These are phyloP conservation scores for Penaeus japonicus DNA, from an alignment of 1,140 invertebrate genomes.

Conservation along the genomic window DNA sequence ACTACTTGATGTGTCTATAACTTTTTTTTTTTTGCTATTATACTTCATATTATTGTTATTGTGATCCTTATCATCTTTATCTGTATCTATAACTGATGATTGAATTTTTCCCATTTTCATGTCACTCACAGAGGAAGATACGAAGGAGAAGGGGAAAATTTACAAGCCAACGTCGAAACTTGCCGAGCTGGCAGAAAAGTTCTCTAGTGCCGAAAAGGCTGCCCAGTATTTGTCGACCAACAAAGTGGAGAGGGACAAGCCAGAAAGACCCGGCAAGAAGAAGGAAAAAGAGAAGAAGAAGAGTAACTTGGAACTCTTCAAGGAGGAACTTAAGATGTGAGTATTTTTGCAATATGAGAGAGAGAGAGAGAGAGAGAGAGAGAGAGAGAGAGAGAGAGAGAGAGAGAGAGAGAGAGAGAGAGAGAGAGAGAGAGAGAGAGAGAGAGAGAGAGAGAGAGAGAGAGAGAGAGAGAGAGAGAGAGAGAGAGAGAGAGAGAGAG, in stretches of 20 bases:
- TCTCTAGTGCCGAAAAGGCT: slow-evolving; percentile 75
- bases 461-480: too few relatives aligned
- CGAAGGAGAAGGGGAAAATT: slow-evolving; percentile 86
- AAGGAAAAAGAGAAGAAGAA: slow-evolving; percentile 89
- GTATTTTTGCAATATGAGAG: slow-evolving; percentile 59
- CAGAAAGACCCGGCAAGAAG: slow-evolving; percentile 77
- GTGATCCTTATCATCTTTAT: background rate
- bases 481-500: too few relatives aligned
- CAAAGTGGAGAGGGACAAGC: slow-evolving; percentile 61
- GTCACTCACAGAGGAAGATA: slow-evolving; percentile 78
- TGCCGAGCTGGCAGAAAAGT: slow-evolving; percentile 70
- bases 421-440: too few relatives aligned
- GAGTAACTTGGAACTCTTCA: slow-evolving; percentile 96
- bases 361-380: too few relatives aligned
- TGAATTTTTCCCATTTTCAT: background rate
- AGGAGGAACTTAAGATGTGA: slow-evolving; percentile 90
- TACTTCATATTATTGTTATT: background rate
- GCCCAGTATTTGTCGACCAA: slow-evolving; percentile 71
- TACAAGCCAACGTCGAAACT: slow-evolving; percentile 92
- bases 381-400: too few relatives aligned
- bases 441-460: too few relatives aligned
- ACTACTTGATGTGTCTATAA: background rate
- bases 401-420: too few relatives aligned
- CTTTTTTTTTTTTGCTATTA: background rate
- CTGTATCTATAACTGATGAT: background rate